Evolutionary conservation across 1,140 invertebrate genomes (phyloP), one percentile per base, ranked within the genome.

Genomic region (Hyposmocoma kahamanoa): DNA sequence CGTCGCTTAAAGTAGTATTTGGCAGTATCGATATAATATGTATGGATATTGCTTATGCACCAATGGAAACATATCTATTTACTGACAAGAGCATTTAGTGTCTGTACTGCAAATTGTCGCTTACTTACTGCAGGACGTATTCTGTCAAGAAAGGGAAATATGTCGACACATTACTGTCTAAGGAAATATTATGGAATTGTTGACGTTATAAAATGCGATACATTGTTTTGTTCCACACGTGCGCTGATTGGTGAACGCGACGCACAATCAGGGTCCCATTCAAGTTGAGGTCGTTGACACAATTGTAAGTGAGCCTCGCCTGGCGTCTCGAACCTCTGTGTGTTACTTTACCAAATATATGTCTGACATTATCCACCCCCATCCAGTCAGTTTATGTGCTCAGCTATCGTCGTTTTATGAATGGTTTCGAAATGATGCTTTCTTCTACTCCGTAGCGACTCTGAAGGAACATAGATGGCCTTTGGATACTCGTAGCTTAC

Each of bases 161-260:
- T 48, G 11, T 42, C 17, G 18, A 28, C 19, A 42, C 38, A 43
- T 21, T 13, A 28, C 21, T 18, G 41, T 42, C 17, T 24, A 42
- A 28, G 20, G 13, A 38, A 42, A 24, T 9, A 56, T n/a, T n/a
- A n/a, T n/a, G n/a, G n/a, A n/a, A n/a, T n/a, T 47, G 46, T 60
- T 58, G 54, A 53, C 51, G 59, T 62, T 67, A 72, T 77, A 79
- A 73, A 77, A 70, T 50, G 54, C 58, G 59, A 65, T 53, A 59
- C 61, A 53, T 80, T 82, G 61, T 84, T 83, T 80, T 83, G 69
- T 83, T 84, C 64, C 79, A 81, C 81, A 82, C 79, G 77, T 82
- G 69, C 73, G 61, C 71, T 64, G 75, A 63, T 66, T 74, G n/a
- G 77, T 69, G 65, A 54, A 59, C 63, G 67, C 74, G 50, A 61